Evolutionary conservation across 2,113 vertebrate genomes (phyloP).

Genomic region (Herpailurus yagouaroundi): DNA sequence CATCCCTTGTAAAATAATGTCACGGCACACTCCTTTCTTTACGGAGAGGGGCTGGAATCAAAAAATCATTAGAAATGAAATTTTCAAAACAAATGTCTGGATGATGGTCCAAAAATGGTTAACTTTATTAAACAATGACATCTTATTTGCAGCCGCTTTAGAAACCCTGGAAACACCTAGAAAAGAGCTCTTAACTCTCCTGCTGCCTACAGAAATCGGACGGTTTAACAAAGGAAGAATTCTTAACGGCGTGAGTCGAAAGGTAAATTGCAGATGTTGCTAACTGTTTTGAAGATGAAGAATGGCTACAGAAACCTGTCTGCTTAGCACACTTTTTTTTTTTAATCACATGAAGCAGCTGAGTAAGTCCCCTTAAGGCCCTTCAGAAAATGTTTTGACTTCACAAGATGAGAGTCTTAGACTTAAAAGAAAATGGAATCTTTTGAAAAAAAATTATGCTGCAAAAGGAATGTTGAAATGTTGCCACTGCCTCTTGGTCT

Average conservation of each 20-base stretch:
- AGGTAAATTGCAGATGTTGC: not conserved
- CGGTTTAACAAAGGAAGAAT: not conserved
- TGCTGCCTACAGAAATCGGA: not conserved
- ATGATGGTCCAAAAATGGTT: not conserved
- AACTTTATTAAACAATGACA: not conserved
- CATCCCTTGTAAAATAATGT: not conserved
- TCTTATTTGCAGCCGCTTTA: not conserved
- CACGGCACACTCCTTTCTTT: not conserved
- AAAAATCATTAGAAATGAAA: not conserved
- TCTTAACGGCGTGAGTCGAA: not conserved
- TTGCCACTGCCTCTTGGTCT: not conserved
- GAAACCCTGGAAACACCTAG: not conserved
- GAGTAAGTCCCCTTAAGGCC: not conserved
- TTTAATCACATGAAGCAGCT: not conserved
- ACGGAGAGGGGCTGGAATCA: not conserved
- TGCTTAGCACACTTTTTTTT: not conserved
- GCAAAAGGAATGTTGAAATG: not conserved
- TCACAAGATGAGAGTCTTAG: not conserved
- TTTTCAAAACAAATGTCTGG: not conserved
- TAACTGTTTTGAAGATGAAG: not conserved
- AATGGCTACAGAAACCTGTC: not conserved
- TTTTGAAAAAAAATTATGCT: not conserved
- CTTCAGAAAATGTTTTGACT: constrained; percentile 3
- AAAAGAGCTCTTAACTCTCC: not conserved
- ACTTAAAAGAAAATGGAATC: not conserved